A percentile compares a stretch with the other conserved stretches of the same genome.
Evolutionary conservation across 2,888 invertebrate genomes (phyloP).

Genomic region (Sesia bembeciformis): DNA sequence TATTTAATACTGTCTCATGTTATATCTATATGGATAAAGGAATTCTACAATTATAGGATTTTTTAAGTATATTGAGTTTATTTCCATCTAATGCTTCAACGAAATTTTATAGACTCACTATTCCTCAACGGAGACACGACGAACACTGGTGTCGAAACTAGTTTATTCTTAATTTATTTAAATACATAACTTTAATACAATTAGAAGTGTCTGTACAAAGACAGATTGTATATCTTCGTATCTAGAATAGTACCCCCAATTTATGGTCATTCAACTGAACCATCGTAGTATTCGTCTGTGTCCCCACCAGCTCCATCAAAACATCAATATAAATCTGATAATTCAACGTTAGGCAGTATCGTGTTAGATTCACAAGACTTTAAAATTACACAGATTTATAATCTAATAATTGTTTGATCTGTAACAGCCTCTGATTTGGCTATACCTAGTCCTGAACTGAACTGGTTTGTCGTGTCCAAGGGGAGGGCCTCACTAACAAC

Average conservation of each 20-base stretch:
- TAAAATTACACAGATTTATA: slow-evolving; percentile 40
- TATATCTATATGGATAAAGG: slow-evolving; percentile 23
- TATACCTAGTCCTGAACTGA: not conserved
- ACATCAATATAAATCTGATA: slow-evolving; percentile 33
- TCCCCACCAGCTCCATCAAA: not conserved
- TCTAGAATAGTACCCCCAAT: too few relatives aligned
- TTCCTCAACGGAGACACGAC: too few relatives aligned
- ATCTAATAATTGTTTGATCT: slow-evolving; percentile 57
- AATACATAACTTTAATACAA: too few relatives aligned
- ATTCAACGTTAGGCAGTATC: slow-evolving; percentile 55
- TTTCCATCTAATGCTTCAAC: too few relatives aligned
- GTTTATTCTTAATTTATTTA: too few relatives aligned
- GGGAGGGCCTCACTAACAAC: slow-evolving; percentile 6
- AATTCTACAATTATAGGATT: slow-evolving; percentile 4
- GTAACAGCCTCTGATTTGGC: slow-evolving; percentile 11
- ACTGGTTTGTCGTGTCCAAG: not conserved
- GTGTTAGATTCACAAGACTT: slow-evolving; percentile 54
- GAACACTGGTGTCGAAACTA: too few relatives aligned
- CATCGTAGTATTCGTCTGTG: not conserved
- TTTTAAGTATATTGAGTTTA: not conserved
- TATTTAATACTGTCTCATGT: slow-evolving; percentile 42
- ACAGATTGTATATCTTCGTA: too few relatives aligned
- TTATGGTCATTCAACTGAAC: too few relatives aligned
- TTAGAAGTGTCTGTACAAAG: too few relatives aligned
- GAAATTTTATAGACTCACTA: too few relatives aligned